phyloP scores from a whole-genome alignment of 2,113 vertebrate species.

The Malurus cyaneus region DNA sequence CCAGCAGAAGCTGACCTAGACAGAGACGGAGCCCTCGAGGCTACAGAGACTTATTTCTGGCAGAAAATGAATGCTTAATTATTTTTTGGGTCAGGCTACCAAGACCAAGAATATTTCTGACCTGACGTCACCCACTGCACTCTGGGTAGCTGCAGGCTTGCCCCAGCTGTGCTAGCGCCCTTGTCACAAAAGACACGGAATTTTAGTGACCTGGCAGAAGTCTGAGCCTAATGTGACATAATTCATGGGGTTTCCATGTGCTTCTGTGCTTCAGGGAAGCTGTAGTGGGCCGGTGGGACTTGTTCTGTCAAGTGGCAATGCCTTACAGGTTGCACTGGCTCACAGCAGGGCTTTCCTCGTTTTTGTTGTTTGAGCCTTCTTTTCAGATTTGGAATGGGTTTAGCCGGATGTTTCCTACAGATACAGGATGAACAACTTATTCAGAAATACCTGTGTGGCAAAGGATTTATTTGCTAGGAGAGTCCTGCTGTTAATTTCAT shows the following conservation, averaged over 20 bases:
- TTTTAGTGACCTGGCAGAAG: neutral
- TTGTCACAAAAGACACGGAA: fast-evolving
- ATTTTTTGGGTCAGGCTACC: neutral
- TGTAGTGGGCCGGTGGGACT: neutral
- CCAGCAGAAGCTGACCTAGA: neutral
- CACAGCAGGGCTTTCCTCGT: neutral
- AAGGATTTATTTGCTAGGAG: neutral
- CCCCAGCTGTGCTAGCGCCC: neutral
- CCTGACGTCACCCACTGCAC: neutral
- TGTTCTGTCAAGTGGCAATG: neutral
- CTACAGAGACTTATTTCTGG: neutral
- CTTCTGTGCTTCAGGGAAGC: neutral
- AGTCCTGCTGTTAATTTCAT: neutral
- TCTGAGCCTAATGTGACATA: neutral
- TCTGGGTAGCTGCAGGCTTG: neutral
- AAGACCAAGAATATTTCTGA: neutral
- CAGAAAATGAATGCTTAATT: neutral
- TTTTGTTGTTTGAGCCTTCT: neutral
- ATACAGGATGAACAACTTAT: neutral
- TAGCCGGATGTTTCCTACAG: neutral
- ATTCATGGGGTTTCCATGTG: neutral
- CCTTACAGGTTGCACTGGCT: neutral
- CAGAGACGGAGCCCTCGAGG: neutral
- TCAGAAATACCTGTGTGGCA: neutral
- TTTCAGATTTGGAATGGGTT: neutral